phyloP scores from a whole-genome alignment of 2,888 invertebrate species.

The Nemoura dubitans region DNA sequence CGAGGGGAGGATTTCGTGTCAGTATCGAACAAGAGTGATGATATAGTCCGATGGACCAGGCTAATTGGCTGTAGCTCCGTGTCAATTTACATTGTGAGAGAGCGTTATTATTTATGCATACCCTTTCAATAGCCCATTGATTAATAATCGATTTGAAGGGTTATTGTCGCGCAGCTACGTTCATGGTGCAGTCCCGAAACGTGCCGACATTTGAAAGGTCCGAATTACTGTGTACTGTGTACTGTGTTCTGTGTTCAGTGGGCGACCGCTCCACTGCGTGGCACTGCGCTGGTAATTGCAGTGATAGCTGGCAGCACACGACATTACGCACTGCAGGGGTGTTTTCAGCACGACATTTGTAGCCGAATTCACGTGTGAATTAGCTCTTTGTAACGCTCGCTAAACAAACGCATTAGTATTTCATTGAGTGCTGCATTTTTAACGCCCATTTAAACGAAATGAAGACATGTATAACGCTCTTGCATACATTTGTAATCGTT shows the following conservation, averaged over 20 bases:
- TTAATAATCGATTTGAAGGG: slow-evolving; percentile 12
- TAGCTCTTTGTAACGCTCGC: background rate
- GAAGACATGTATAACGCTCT: too few species aligned
- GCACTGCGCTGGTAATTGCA: background rate
- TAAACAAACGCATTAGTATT: background rate
- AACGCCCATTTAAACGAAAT: background rate
- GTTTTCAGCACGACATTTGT: background rate
- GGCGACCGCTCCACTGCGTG: too few species aligned
- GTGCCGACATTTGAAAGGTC: too few species aligned
- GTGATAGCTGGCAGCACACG: background rate
- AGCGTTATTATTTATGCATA: background rate
- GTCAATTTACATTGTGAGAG: background rate
- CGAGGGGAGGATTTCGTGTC: background rate
- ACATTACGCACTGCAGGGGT: background rate
- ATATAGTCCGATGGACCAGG: background rate
- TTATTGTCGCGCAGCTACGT: background rate
- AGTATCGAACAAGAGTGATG: slow-evolving; percentile 26
- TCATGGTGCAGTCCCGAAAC: background rate
- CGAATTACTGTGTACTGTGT: too few species aligned
- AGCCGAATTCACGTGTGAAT: background rate
- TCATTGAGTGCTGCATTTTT: background rate
- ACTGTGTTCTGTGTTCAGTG: too few species aligned
- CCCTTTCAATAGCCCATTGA: background rate
- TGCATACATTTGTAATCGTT: background rate
- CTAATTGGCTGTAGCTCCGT: background rate